Evolutionary conservation across 2,113 vertebrate genomes (phyloP).

Genomic region (Grammomys surdaster): DNA sequence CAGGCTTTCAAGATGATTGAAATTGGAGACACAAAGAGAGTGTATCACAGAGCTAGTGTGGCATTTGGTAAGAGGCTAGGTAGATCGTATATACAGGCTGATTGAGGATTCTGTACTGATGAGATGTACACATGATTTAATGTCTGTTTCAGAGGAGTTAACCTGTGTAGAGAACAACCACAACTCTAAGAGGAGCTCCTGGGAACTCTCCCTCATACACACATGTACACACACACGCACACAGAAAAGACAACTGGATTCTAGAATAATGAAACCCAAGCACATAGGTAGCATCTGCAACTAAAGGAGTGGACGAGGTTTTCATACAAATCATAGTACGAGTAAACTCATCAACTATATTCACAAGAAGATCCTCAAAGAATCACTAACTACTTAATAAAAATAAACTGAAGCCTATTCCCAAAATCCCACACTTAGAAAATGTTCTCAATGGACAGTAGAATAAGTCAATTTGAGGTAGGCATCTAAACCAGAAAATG

Average conservation of each 20-base stretch:
- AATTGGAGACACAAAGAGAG: not conserved
- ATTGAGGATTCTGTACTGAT: not conserved
- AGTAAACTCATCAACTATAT: not conserved
- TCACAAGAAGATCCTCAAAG: not conserved
- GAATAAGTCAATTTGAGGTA: not conserved
- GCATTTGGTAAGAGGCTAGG: too few species aligned
- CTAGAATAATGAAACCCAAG: not conserved
- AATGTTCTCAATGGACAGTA: not conserved
- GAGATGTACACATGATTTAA: not conserved
- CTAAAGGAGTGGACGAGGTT: not conserved
- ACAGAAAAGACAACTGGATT: not conserved
- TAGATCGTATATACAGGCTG: not conserved
- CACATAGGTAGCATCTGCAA: not conserved
- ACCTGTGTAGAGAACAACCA: not conserved
- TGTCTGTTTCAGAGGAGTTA: not conserved
- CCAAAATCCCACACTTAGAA: not conserved
- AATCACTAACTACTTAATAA: not conserved
- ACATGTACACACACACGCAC: not conserved
- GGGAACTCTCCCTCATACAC: not conserved
- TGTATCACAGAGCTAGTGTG: not conserved
- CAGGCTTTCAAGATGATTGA: not conserved
- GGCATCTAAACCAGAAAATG: not conserved
- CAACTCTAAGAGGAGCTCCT: not conserved
- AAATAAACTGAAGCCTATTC: not conserved
- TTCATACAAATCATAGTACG: not conserved